Conservation (phyloP, 2,888 invertebrate species). For the Gisinianus flammeolus region DNA sequence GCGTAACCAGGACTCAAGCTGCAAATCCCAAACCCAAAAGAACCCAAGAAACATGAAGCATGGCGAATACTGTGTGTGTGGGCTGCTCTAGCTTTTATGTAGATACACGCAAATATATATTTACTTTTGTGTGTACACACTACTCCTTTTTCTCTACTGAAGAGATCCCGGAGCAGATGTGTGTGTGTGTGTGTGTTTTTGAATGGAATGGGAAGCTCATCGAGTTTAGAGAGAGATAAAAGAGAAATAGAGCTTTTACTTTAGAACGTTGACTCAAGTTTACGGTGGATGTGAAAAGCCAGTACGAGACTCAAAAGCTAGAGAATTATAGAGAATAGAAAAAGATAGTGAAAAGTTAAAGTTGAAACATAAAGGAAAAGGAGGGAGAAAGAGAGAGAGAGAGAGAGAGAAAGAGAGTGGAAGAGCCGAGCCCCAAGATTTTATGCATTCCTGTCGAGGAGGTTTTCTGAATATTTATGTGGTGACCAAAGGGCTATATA, state of each 20-base stretch:
- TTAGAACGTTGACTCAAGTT: conserved; percentile 9
- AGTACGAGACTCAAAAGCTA: neutral
- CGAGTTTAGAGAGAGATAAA: conserved; percentile 13
- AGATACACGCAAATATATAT: no score
- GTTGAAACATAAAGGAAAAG: neutral
- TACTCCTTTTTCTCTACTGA: no score
- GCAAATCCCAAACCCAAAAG: no score
- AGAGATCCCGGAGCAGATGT: neutral
- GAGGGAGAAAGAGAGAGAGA: neutral
- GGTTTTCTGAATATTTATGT: conserved; percentile 36
- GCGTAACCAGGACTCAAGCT: neutral
- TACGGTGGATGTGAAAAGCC: neutral
- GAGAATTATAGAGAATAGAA: neutral
- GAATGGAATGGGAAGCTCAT: neutral
- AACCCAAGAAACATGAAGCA: no score
- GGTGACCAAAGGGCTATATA: conserved; percentile 26
- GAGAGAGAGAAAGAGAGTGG: neutral
- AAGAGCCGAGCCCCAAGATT: neutral
- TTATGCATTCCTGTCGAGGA: conserved; percentile 33
- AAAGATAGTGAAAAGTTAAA: conserved; percentile 6
- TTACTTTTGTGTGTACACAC: neutral
- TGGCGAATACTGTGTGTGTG: neutral
- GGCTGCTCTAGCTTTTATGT: neutral
- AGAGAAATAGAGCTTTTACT: conserved; percentile 23
- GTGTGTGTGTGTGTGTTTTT: neutral